Base-by-base conservation (phyloP, 2,797 vertebrate genomes). In the Labeo calbasu region DNA sequence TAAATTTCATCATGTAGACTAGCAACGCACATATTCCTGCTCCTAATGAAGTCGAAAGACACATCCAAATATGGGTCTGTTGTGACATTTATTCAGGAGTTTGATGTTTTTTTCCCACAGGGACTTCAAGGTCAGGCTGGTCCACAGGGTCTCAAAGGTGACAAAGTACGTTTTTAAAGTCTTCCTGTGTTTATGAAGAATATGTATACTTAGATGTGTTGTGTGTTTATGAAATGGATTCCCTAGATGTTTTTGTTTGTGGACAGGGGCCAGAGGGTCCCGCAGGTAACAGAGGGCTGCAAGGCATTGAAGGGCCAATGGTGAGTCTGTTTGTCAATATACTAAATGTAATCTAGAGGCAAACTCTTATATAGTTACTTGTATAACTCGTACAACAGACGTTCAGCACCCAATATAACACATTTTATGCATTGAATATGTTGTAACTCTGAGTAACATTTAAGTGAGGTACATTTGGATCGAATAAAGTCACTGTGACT, bases 251-350 rank as follows among this genome's bases (percentile, higher is more conserved):
- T 71, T 71, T 71, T 83, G 53, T 77, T 46, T 88, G 21, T 80
- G 51, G 85, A 32, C 88, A 97, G 96, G 96, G 96, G 10, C 19
- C 86, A 59, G 86, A 83, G 0, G 96, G 96, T 2, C 86, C 65
- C 5, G 15, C 88, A 0, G 96, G 96, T 48, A 70, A 80, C 72
- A 94, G 89, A 83, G 96, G 96, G 59, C 88, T 91, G 59, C 91
- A 66, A 4, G 96, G 96, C 66, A 89, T 88, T 81, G 94, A 95
- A 88, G 96, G 96, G 0, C 73, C 92, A 4, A 93, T 90, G 94
- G 96, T 97, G 85, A 92, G 92, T 91, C 21, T 5, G 5, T 43
- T 50, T 25, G 25, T 75, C 53, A 70, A 65, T 53, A 50, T 61
- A 51, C 12, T 50, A 50, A 51, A 71, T 63, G 13, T 36, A 73